Evolutionary conservation across 1,140 invertebrate species (phyloP).

Genomic region (Drosophila micromelanica): DNA sequence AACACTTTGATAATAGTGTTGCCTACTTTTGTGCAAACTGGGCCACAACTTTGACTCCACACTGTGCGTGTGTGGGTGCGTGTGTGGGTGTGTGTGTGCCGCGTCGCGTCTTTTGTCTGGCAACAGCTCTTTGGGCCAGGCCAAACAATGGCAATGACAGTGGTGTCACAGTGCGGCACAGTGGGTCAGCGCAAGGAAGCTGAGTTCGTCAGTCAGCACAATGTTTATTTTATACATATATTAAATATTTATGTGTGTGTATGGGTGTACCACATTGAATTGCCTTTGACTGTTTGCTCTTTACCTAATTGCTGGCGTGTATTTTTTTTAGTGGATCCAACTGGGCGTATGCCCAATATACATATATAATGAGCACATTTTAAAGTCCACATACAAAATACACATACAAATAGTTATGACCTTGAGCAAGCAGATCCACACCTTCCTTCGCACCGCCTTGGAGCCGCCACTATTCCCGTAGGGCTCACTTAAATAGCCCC

Average conservation of each 20-base stretch:
- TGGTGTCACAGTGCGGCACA: neutral
- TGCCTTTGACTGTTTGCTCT: constrained; percentile 20
- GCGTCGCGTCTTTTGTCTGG: constrained; percentile 49
- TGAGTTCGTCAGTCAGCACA: neutral
- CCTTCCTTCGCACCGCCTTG: neutral
- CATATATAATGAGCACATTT: constrained; percentile 18
- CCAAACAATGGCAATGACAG: constrained; percentile 36
- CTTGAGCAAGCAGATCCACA: constrained; percentile 8
- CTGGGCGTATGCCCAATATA: constrained; percentile 24
- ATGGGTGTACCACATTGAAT: neutral
- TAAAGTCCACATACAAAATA: constrained; percentile 11
- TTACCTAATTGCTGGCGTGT: constrained; percentile 19
- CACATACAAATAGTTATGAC: constrained; percentile 16
- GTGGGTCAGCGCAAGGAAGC: neutral
- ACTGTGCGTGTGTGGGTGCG: neutral
- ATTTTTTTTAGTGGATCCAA: constrained; percentile 1
- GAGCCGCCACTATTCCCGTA: constrained; percentile 24
- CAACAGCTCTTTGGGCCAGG: constrained; percentile 15
- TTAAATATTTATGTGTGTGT: neutral
- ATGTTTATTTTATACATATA: neutral
- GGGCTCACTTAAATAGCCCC: constrained; percentile 51
- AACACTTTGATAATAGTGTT: constrained; percentile 62
- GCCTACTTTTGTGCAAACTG: constrained; percentile 36
- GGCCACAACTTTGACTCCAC: constrained; percentile 16
- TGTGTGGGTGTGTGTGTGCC: neutral